Percentiles rank a stretch among this genome's conserved stretches.
phyloP scores from a whole-genome alignment of 2,888 invertebrate genomes.

The Tachina lurida region DNA sequence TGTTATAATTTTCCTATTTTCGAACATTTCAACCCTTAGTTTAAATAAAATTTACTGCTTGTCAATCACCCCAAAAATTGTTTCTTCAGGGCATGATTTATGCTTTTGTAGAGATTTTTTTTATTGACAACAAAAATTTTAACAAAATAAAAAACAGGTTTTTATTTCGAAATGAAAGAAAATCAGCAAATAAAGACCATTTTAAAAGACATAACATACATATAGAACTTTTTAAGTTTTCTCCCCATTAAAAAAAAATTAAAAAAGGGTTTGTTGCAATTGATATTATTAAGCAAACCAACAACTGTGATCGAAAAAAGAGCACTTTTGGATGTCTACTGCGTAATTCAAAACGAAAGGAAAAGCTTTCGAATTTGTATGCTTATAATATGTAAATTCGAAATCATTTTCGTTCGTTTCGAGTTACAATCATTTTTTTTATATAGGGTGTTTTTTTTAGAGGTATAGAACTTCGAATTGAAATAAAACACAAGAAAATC shows the following conservation, averaged over 20 bases:
- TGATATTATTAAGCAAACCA: background rate
- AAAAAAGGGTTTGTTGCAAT: conserved; percentile 10
- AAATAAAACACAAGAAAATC: too few species aligned
- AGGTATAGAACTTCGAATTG: too few species aligned
- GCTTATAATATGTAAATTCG: too few species aligned
- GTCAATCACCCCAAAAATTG: background rate
- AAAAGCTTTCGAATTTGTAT: too few species aligned
- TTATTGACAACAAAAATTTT: conserved; percentile 11
- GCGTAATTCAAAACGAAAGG: too few species aligned
- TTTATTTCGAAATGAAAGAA: conserved; percentile 34
- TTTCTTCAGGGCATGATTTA: conserved; percentile 40
- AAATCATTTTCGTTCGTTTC: too few species aligned
- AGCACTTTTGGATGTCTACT: background rate
- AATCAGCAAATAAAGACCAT: conserved; percentile 1
- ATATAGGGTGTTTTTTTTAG: too few species aligned
- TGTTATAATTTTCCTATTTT: background rate
- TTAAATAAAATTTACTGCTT: conserved; percentile 11
- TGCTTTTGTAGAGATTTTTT: conserved; percentile 28
- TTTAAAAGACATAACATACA: background rate
- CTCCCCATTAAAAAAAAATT: background rate
- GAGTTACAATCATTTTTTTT: too few species aligned
- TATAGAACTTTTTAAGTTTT: background rate
- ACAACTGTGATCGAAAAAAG: background rate
- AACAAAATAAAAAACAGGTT: conserved; percentile 3
- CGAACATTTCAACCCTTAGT: conserved; percentile 25